A percentile compares a stretch with the other conserved stretches of the same genome.
Evolutionary conservation across 2,888 invertebrate genomes (phyloP).

Genomic region (Lordiphosa fenestrarum): DNA sequence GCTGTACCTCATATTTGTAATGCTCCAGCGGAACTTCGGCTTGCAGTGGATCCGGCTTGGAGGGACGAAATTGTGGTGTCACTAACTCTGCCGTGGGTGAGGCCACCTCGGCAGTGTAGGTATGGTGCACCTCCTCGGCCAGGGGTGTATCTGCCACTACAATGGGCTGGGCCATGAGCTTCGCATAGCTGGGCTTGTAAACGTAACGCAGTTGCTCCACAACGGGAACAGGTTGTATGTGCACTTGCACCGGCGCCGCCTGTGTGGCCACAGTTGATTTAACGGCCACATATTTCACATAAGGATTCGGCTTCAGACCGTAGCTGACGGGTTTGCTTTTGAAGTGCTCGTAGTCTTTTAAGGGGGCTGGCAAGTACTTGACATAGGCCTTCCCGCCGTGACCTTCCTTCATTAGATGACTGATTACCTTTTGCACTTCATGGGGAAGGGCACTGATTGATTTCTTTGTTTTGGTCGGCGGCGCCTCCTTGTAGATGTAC

Average conservation of each 20-base stretch:
- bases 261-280: conserved; percentile 10
- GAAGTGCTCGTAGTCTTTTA: conserved; percentile 61
- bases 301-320: conserved; percentile 35
- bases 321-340: conserved; percentile 35
- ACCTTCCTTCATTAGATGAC: conserved; percentile 67
- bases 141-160: conserved; percentile 52
- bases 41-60: conserved; percentile 57
- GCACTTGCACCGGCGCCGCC: conserved; percentile 56
- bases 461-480: conserved; percentile 60
- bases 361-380: conserved; percentile 67
- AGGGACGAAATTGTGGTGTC: conserved; percentile 60
- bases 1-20: conserved; percentile 52
- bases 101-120: conserved; percentile 48
- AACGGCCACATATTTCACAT: conserved; percentile 39
- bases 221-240: conserved; percentile 70
- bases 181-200: conserved; percentile 52
- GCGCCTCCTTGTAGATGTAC: conserved; percentile 65
- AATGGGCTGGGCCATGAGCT: conserved; percentile 60
- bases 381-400: conserved; percentile 68
- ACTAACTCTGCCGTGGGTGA: conserved; percentile 19
- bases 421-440: conserved; percentile 76
- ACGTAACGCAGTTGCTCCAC: conserved; percentile 74
- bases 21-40: conserved; percentile 41
- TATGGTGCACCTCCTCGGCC: conserved; percentile 57
- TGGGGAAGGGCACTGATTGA: conserved; percentile 67